phyloP scores from a whole-genome alignment of 2,113 vertebrate genomes.

The Circaetus gallicus region DNA sequence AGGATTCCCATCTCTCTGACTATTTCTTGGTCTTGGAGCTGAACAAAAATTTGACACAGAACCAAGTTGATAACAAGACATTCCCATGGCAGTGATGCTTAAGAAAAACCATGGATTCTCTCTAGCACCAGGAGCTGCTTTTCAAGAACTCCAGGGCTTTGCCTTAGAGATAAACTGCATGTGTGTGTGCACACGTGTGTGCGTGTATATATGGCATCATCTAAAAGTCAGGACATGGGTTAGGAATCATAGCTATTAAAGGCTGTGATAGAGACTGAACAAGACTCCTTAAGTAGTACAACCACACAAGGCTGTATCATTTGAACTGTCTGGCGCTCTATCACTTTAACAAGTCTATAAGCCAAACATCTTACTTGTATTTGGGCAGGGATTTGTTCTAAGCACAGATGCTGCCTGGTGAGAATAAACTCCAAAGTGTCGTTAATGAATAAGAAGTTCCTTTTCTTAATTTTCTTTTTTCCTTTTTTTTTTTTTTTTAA shows the following conservation, averaged over 20 bases:
- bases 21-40: not conserved
- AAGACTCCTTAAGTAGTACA: not conserved
- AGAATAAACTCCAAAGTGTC: not conserved
- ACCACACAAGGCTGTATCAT: not conserved
- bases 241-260: not conserved
- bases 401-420: not conserved
- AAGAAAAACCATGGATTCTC: not conserved
- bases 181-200: accelerated
- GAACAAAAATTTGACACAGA: not conserved
- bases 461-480: not conserved
- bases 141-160: not conserved
- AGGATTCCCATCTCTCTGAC: not conserved
- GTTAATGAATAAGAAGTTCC: not conserved
- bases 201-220: not conserved
- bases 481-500: accelerated
- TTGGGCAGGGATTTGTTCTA: not conserved
- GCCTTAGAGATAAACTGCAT: not conserved
- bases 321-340: not conserved
- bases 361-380: not conserved
- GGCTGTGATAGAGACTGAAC: not conserved
- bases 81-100: not conserved
- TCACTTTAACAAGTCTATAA: not conserved
- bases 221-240: not conserved
- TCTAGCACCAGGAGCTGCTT: not conserved
- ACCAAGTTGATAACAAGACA: not conserved